Evolutionary conservation across 92 coral and sea anemone genomes (phyloP), one percentile per base, ranked within the genome.

Genomic region (Virgularia gustaviana): DNA sequence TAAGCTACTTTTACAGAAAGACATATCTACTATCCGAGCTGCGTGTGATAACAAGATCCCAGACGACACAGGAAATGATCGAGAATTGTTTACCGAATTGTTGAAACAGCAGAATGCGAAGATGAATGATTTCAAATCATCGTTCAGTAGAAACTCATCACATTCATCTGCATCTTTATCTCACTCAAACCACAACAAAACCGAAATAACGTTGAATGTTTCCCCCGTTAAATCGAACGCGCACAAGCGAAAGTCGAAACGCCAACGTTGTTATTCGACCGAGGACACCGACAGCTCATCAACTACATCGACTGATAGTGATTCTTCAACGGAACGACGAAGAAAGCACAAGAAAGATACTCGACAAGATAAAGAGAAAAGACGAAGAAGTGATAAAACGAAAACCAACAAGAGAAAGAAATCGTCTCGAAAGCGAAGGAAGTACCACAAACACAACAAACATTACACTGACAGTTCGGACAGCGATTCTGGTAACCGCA

Each of bases 31-130:
- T 33, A 35, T 80, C 53, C 39, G 84, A 49, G 25, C 58, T 32
- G 80, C 85, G 35, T 80, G 80, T 63, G 53, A 32, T 30, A 80
- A 80, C 49, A 80, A 73, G 54, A 72, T 80, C 47, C 79, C 79
- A 19, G 32, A 37, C 1, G 6, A 39, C 8, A 34, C 55, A 6
- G 54, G 53, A 66, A 65, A 72, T 36, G 82, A 77, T 29, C 30
- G 72, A 24, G 74, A 63, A 63, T 42, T 62, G 70, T 75, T 75
- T 63, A 9, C 41, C 27, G 33, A 47, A 3, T 65, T 49, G 49
- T 44, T 76, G 74, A 56, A 73, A 15, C 38, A 73, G 22, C 79
- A 57, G 59, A 72, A 7, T 35, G 33, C 39, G 10, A 73, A 56
- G n/a, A 73, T 73, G 38, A 72, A 72, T 55, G 65, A 56, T n/a